These are phyloP conservation scores for Aurelia coerulea DNA, from an alignment of 30 jellyfish, hydroid and myxozoan genomes.

Conservation along the genomic window DNA sequence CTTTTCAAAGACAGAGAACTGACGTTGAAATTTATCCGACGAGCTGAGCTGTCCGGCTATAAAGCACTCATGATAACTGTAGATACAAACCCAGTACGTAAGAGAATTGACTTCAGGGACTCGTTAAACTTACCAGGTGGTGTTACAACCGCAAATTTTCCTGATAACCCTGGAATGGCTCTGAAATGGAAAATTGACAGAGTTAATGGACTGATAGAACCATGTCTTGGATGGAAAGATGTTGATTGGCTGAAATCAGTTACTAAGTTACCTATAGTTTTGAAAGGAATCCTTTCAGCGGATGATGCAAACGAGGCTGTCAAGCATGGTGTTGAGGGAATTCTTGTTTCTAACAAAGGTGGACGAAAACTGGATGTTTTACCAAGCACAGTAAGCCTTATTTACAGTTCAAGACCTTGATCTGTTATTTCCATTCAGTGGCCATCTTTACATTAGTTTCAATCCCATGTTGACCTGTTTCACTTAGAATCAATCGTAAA, in stretches of 20 bases:
- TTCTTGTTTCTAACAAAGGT: slow-evolving; percentile 89
- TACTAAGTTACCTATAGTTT: slow-evolving; percentile 80
- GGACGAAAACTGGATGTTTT: slow-evolving; percentile 90
- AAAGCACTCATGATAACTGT: slow-evolving; percentile 93
- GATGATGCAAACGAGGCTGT: slow-evolving; percentile 79
- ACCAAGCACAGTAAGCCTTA: slow-evolving; percentile 79
- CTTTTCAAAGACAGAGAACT: slow-evolving; percentile 75
- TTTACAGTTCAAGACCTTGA: not conserved
- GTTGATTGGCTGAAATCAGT: slow-evolving; percentile 72
- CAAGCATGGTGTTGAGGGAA: slow-evolving; percentile 82
- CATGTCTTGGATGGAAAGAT: slow-evolving; percentile 65
- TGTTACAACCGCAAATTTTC: slow-evolving; percentile 46
- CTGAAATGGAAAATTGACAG: not conserved
- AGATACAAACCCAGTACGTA: slow-evolving; percentile 75
- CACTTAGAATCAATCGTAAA: too few species aligned
- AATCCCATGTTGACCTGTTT: too few species aligned
- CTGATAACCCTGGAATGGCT: slow-evolving; percentile 6
- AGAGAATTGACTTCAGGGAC: slow-evolving; percentile 46
- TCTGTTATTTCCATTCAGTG: too few species aligned
- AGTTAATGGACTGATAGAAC: slow-evolving; percentile 17
- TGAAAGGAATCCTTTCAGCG: slow-evolving; percentile 82
- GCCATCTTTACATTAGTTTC: too few species aligned
- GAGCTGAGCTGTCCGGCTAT: slow-evolving; percentile 90
- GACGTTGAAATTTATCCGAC: slow-evolving; percentile 60
- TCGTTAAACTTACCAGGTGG: slow-evolving; percentile 38